Conservation (phyloP, 2,797 vertebrate species). For the Mionectes olivaceus region DNA sequence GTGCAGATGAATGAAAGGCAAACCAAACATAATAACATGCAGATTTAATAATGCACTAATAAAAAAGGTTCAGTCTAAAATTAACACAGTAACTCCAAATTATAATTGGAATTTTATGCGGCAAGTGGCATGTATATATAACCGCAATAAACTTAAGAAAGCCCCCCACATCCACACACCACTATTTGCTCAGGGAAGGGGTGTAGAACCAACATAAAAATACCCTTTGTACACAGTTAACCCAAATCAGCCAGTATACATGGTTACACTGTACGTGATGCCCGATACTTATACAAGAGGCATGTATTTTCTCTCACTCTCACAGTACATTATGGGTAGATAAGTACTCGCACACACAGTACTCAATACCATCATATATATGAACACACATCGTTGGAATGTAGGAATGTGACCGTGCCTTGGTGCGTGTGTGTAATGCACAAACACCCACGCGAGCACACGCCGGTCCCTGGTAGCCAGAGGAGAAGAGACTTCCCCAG, state of each 20-base stretch:
- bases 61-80: conserved; percentile 58
- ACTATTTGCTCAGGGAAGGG: not conserved
- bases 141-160: not conserved
- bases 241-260: not conserved
- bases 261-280: rapidly evolving
- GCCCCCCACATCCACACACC: not conserved
- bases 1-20: conserved; percentile 65
- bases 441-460: not conserved
- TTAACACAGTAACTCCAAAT: conserved; percentile 49
- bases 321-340: not conserved
- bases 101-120: not conserved
- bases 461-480: not conserved
- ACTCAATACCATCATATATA: not conserved
- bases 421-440: not conserved
- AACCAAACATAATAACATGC: conserved; percentile 47
- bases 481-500: conserved; percentile 62
- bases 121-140: not conserved
- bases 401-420: not conserved
- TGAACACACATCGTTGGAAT: not conserved
- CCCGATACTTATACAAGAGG: not conserved
- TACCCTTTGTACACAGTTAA: not conserved
- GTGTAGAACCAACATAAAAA: not conserved
- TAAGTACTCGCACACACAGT: not conserved
- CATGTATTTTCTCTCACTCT: not conserved
- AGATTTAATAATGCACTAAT: conserved; percentile 56